phyloP scores from a whole-genome alignment of 2,113 vertebrate species.

The Sphyrna mokarran region DNA sequence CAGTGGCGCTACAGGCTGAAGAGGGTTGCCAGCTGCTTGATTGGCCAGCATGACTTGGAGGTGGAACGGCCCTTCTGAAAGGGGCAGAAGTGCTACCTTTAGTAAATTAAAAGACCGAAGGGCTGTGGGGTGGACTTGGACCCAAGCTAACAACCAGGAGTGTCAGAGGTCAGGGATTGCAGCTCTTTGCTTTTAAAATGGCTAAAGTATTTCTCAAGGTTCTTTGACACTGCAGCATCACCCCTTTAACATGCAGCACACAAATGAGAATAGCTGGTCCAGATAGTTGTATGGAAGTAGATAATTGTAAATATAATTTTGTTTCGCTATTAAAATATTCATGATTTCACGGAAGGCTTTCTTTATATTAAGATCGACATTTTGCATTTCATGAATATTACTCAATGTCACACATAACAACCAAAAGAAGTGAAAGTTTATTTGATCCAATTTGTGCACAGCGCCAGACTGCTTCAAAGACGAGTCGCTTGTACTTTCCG shows the following conservation, averaged over 20 bases:
- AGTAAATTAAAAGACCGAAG: neutral
- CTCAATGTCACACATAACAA: slow-evolving; percentile 5
- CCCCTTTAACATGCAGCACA: neutral
- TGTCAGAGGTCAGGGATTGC: neutral
- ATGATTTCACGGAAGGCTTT: neutral
- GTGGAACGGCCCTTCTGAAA: too few species aligned
- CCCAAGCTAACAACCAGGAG: too few species aligned
- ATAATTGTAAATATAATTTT: neutral
- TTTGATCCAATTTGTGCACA: neutral
- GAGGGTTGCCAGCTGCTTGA: neutral
- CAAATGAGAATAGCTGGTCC: neutral
- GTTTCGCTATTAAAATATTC: slow-evolving; percentile 4
- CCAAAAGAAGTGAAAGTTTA: neutral
- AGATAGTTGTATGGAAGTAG: neutral
- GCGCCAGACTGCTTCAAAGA: neutral
- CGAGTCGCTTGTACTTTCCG: neutral
- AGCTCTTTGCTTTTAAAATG: neutral
- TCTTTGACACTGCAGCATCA: neutral
- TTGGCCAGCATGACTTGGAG: too few species aligned
- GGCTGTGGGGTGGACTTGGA: neutral
- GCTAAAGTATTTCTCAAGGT: neutral
- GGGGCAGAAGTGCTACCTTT: neutral
- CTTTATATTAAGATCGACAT: slow-evolving; percentile 9
- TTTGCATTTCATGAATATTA: slow-evolving; percentile 18
- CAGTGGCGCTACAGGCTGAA: neutral